Conservation (phyloP, 2,113 vertebrate species). For the Sturnus vulgaris region DNA sequence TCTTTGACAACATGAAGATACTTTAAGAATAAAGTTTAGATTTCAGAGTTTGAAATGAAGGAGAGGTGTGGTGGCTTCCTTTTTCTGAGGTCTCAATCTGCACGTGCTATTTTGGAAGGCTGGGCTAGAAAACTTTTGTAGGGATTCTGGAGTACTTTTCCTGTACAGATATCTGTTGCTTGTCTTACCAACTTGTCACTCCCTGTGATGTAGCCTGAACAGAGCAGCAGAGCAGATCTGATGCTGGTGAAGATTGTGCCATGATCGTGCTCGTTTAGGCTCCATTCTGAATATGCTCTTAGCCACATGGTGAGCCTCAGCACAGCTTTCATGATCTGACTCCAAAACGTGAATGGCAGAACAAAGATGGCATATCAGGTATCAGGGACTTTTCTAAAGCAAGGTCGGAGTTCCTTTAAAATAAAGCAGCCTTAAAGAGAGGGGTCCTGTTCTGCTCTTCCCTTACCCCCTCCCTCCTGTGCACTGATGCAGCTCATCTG, state of each 20-base stretch:
- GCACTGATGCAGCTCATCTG: not conserved
- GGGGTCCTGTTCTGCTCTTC: not conserved
- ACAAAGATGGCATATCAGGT: not conserved
- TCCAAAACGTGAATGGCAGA: not conserved
- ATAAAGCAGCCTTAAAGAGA: not conserved
- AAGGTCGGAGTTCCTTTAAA: not conserved
- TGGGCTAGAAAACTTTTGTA: not conserved
- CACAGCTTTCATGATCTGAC: not conserved
- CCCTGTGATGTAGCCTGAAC: not conserved
- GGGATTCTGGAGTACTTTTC: not conserved
- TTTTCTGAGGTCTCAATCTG: not conserved
- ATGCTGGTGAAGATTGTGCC: not conserved
- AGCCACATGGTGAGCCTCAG: not conserved
- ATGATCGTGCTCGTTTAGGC: not conserved
- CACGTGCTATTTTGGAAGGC: not conserved
- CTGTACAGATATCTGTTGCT: not conserved
- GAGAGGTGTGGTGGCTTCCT: not conserved
- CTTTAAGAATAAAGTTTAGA: not conserved
- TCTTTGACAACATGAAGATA: not conserved
- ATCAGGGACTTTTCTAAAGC: not conserved
- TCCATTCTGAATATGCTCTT: not conserved
- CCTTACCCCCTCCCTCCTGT: fast-evolving
- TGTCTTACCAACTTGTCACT: not conserved
- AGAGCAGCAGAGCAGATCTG: not conserved
- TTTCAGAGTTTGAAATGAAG: not conserved